A percentile compares a stretch with the other conserved stretches of the same genome.
These are phyloP conservation scores for Lamellibrachia columna DNA, from an alignment of 2,888 invertebrate species.

Conservation along the genomic window DNA sequence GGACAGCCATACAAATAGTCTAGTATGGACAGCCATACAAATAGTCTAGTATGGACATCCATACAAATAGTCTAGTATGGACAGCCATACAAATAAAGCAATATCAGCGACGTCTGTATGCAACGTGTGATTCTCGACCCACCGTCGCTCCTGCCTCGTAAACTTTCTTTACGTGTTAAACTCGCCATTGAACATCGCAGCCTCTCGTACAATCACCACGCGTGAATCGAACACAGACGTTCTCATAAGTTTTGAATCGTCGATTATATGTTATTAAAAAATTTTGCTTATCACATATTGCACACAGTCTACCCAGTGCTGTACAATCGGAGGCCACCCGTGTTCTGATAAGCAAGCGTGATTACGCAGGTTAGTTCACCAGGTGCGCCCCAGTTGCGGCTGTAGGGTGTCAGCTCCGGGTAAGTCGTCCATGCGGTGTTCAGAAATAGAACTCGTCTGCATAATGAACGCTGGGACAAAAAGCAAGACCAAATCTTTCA, in stretches of 20 bases:
- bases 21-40: no score
- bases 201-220: background rate
- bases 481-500: no score
- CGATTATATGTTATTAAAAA: background rate
- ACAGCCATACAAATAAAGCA: background rate
- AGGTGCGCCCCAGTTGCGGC: background rate
- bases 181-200: background rate
- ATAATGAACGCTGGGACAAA: no score
- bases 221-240: background rate
- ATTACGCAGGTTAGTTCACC: background rate
- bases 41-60: no score
- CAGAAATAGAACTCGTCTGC: no score
- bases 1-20: no score
- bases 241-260: background rate
- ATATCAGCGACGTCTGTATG: background rate
- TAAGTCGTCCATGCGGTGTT: no score
- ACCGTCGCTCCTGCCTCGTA: background rate
- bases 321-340: background rate
- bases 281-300: background rate
- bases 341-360: background rate
- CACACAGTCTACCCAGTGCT: background rate
- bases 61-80: background rate
- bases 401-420: background rate
- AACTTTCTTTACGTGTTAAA: background rate
- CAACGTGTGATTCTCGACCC: background rate